These are phyloP conservation scores for Diorhabda carinulata DNA, from an alignment of 1,140 invertebrate genomes.

Conservation along the genomic window DNA sequence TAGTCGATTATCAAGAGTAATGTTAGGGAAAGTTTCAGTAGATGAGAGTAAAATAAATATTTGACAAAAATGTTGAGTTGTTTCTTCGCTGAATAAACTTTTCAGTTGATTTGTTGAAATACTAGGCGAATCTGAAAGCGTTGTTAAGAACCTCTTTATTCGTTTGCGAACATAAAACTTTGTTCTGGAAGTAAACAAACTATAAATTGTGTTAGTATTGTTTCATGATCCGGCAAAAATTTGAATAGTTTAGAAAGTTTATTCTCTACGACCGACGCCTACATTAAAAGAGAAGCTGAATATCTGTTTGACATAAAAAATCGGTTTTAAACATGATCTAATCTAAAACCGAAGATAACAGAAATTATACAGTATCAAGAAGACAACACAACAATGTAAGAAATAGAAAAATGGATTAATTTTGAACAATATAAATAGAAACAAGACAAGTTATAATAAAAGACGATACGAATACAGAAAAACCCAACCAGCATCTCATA, in stretches of 20 bases:
- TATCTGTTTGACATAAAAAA: too few species aligned
- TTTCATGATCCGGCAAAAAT: conserved; percentile 2
- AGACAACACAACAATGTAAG: too few species aligned
- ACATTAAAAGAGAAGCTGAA: neutral
- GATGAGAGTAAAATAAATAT: neutral
- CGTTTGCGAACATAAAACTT: neutral
- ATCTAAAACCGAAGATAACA: too few species aligned
- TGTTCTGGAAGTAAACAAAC: conserved; percentile 1
- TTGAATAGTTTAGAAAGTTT: neutral
- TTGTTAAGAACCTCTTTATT: conserved; percentile 2
- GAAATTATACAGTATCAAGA: too few species aligned
- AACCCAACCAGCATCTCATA: too few species aligned
- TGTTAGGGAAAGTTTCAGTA: too few species aligned
- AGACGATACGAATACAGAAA: too few species aligned
- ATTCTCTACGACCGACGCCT: neutral
- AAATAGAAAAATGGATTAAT: too few species aligned
- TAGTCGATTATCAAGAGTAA: too few species aligned
- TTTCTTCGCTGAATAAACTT: neutral
- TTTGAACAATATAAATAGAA: too few species aligned
- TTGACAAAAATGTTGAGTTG: neutral
- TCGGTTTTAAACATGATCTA: too few species aligned
- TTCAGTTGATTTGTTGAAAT: conserved; percentile 1
- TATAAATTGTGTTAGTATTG: conserved; percentile 3
- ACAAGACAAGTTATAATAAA: too few species aligned
- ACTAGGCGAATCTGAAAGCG: conserved; percentile 1